A percentile compares a stretch with the other conserved stretches of the same genome.
Evolutionary conservation across 2,888 invertebrate species (phyloP).

Genomic region (Lepidochrysops patricia): DNA sequence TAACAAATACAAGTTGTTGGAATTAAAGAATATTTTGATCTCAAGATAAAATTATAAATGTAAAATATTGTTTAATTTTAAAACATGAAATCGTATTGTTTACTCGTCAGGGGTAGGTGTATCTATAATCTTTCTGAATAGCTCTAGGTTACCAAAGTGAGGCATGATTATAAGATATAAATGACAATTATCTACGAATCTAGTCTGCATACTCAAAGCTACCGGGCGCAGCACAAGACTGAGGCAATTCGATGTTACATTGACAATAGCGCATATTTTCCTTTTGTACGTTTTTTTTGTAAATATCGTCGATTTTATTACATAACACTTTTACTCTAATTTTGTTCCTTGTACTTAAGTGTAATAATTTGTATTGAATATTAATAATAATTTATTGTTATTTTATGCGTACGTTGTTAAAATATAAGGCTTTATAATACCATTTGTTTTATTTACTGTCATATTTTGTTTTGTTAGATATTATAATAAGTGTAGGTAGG

Average conservation of each 20-base stretch:
- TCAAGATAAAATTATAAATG: background rate
- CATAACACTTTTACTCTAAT: slow-evolving; percentile 21
- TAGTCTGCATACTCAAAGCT: slow-evolving; percentile 52
- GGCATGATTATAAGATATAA: slow-evolving; percentile 45
- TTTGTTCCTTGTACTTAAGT: slow-evolving; percentile 62
- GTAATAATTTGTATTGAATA: slow-evolving; percentile 37
- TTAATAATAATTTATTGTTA: slow-evolving; percentile 55
- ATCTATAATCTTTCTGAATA: slow-evolving; percentile 30
- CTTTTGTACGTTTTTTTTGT: slow-evolving; percentile 27
- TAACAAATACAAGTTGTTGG: background rate
- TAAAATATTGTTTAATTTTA: slow-evolving; percentile 4
- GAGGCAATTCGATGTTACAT: slow-evolving; percentile 34
- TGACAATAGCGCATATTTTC: slow-evolving; percentile 33
- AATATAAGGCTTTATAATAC: slow-evolving; percentile 39
- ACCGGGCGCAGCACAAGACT: slow-evolving; percentile 46
- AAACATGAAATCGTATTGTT: background rate
- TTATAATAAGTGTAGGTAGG: too few species aligned
- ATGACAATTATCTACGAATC: slow-evolving; percentile 50
- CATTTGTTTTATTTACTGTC: slow-evolving; percentile 27
- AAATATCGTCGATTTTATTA: slow-evolving; percentile 24
- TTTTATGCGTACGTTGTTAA: slow-evolving; percentile 57
- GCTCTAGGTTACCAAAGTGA: slow-evolving; percentile 59
- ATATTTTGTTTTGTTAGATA: background rate
- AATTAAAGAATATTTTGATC: slow-evolving; percentile 11
- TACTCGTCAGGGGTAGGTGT: background rate